phyloP scores from a whole-genome alignment of 1,140 invertebrate genomes.

The Choristoneura fumiferana region DNA sequence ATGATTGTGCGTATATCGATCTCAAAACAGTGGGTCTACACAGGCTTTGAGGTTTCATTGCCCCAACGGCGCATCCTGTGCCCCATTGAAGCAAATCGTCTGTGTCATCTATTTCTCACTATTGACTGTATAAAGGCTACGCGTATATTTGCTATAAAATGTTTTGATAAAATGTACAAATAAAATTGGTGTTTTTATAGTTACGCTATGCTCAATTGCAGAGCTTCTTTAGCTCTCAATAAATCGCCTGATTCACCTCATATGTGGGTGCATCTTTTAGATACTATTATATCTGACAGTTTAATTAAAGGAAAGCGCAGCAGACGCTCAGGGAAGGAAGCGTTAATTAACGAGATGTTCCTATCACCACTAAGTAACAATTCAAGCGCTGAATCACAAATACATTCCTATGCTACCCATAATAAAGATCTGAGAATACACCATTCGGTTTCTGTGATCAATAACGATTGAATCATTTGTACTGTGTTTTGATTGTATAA shows the following conservation, averaged over 20 bases:
- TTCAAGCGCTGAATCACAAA: constrained; percentile 3
- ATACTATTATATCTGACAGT: no score
- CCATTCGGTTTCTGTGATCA: not conserved
- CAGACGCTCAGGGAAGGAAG: no score
- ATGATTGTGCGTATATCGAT: no score
- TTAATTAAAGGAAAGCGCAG: no score
- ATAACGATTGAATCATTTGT: not conserved
- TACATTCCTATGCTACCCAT: constrained; percentile 4
- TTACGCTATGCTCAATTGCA: no score
- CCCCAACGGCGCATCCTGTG: no score
- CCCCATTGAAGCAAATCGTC: no score
- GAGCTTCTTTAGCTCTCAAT: no score
- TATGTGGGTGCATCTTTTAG: no score
- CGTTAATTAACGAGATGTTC: not conserved
- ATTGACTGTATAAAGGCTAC: not conserved
- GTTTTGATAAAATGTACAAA: constrained; percentile 8
- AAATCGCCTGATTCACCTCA: no score
- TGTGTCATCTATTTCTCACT: not conserved
- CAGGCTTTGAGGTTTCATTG: no score
- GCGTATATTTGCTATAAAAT: constrained; percentile 10
- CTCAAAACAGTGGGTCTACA: no score
- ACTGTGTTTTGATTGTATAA: not conserved
- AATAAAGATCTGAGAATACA: not conserved
- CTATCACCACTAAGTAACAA: constrained; percentile 10
- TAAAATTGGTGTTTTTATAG: constrained; percentile 7